Evolutionary conservation across 2,888 invertebrate species (phyloP), one percentile per base, ranked within the genome.

Genomic region (Ormyrus nitidulus): DNA sequence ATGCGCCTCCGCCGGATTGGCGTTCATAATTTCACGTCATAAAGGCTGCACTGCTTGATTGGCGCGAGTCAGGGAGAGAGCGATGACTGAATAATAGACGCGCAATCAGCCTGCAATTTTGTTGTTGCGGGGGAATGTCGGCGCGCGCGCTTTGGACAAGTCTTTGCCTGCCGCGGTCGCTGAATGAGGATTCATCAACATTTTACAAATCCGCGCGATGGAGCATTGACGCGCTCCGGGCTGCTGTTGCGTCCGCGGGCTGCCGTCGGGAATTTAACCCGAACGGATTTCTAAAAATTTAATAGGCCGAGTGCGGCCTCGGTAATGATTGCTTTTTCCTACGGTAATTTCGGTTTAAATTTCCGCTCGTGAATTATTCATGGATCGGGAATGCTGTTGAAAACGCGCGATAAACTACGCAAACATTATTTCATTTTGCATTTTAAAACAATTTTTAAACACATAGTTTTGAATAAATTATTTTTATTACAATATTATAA

Each of bases 41-140:
- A 64, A 69, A 70, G 59, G 79, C 44, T 56, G 13, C 56, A 48
- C 61, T 48, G 62, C 71, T 65, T 54, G 59, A 59, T 75, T 75
- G 71, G 70, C 59, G 56, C 54, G 56, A 6, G n/a, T 19, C 54
- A 44, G 54, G n/a, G 56, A 61, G 49, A 48, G 56, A 66, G 49
- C n/a, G 56, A 66, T 65, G 58, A 65, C 70, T 75, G 65, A 70
- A 75, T 75, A 79, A 75, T 79, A 56, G 69, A 75, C 79, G 59
- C 11, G 75, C 65, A 75, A 75, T 75, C 70, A 79, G 70, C 53
- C 64, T 70, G 59, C 62, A 74, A 79, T 75, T 79, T 79, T 74
- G 74, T 74, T 61, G 56, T 72, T 77, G 58, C 75, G 34, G 51
- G 34, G 53, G 72, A 68, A 72, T 68, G 46, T 72, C 53, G 19